Conservation (phyloP, 2,888 invertebrate species). For the Drosophila paracracens region DNA sequence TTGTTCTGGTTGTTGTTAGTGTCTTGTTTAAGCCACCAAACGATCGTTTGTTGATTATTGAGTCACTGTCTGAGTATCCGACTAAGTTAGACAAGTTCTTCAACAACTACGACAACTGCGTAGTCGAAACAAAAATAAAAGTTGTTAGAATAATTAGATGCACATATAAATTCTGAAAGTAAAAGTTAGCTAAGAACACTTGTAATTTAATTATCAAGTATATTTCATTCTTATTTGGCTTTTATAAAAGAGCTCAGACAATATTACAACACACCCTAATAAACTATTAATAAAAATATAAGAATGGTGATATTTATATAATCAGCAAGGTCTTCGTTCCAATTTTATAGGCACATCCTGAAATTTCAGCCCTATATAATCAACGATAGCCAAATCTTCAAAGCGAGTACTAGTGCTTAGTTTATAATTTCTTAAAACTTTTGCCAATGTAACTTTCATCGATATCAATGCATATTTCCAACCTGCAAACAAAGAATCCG, state of each 20-base stretch:
- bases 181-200: neutral
- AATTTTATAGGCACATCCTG: constrained; percentile 66
- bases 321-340: constrained; percentile 35
- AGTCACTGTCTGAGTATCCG: constrained; percentile 2
- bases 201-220: neutral
- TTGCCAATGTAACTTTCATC: constrained; percentile 70
- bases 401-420: constrained; percentile 73
- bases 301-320: neutral
- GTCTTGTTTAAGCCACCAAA: constrained; percentile 30
- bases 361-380: constrained; percentile 70
- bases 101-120: constrained; percentile 9
- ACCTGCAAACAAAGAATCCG: constrained; percentile 48
- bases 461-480: constrained; percentile 74
- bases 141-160: neutral
- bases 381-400: constrained; percentile 72
- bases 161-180: neutral
- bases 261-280: neutral
- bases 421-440: constrained; percentile 74
- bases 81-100: constrained; percentile 37
- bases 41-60: constrained; percentile 15
- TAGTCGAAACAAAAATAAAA: constrained; percentile 1
- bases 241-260: neutral
- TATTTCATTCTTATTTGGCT: neutral
- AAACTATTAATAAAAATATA: neutral
- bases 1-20: constrained; percentile 8